These are phyloP conservation scores for Caenorhabditis sp. DNA, from an alignment of 2,888 invertebrate genomes.

Conservation along the genomic window DNA sequence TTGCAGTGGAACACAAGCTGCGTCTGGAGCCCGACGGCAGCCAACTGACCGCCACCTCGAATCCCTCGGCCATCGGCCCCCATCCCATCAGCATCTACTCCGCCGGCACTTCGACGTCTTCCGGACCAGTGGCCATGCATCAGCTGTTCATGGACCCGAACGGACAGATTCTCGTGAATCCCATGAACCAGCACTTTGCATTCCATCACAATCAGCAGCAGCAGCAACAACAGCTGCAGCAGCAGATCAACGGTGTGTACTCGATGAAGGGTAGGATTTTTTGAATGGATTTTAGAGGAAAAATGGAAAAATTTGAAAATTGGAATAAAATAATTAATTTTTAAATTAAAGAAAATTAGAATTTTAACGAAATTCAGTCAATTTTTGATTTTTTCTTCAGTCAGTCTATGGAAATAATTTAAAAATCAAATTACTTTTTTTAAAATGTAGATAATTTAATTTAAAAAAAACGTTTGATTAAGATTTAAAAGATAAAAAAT, in stretches of 20 bases:
- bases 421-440: too few species aligned
- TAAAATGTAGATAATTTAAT: too few species aligned
- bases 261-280: background rate
- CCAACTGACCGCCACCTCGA: background rate
- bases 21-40: conserved; percentile 19
- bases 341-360: too few species aligned
- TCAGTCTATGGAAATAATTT: too few species aligned
- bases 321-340: too few species aligned
- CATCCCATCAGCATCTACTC: background rate
- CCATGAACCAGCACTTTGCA: background rate
- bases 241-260: background rate
- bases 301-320: too few species aligned
- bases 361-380: too few species aligned
- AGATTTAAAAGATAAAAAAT: too few species aligned
- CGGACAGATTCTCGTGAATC: background rate
- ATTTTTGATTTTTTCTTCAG: too few species aligned
- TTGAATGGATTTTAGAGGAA: too few species aligned
- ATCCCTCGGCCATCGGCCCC: background rate
- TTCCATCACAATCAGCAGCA: conserved; percentile 2
- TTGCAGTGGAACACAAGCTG: conserved; percentile 36
- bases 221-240: background rate
- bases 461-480: too few species aligned
- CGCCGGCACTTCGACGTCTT: background rate
- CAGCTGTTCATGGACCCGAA: background rate
- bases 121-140: background rate